Percentiles rank a stretch among this genome's conserved stretches.
phyloP scores from a whole-genome alignment of 2,888 invertebrate species.

The Cryptophagus acutangulus region DNA sequence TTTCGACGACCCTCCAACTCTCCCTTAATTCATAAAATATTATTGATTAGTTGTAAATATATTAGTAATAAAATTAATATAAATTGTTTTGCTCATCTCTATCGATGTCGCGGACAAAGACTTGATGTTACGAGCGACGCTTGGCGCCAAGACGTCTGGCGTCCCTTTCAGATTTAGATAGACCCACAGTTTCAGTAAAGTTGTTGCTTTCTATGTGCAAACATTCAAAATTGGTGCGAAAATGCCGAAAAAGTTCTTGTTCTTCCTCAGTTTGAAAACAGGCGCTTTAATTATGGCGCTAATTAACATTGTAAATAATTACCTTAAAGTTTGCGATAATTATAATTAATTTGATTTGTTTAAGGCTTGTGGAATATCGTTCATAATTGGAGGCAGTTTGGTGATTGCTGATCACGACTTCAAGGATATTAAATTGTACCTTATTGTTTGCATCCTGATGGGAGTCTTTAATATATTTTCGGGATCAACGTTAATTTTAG shows the following conservation, averaged over 20 bases:
- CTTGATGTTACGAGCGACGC: conserved; percentile 8
- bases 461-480: conserved; percentile 20
- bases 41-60: too few species aligned
- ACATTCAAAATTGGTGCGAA: conserved; percentile 4
- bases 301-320: conserved; percentile 31
- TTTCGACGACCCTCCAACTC: too few species aligned
- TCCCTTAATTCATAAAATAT: too few species aligned
- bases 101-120: too few species aligned
- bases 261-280: conserved; percentile 28
- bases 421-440: conserved; percentile 16
- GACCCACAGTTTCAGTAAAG: conserved; percentile 12
- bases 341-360: conserved; percentile 11
- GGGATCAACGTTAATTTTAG: conserved; percentile 19
- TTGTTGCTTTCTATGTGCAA: not conserved
- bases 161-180: conserved; percentile 20
- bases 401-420: conserved; percentile 13
- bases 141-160: conserved; percentile 30
- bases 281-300: conserved; percentile 32
- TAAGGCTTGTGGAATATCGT: conserved; percentile 20
- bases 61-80: too few species aligned
- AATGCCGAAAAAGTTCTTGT: conserved; percentile 28
- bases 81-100: too few species aligned
- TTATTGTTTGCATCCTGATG: conserved; percentile 21
- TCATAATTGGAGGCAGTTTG: conserved; percentile 16
- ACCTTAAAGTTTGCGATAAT: not conserved